These are phyloP conservation scores for Ciconia boyciana DNA, from an alignment of 2,113 vertebrate species.

Conservation along the genomic window DNA sequence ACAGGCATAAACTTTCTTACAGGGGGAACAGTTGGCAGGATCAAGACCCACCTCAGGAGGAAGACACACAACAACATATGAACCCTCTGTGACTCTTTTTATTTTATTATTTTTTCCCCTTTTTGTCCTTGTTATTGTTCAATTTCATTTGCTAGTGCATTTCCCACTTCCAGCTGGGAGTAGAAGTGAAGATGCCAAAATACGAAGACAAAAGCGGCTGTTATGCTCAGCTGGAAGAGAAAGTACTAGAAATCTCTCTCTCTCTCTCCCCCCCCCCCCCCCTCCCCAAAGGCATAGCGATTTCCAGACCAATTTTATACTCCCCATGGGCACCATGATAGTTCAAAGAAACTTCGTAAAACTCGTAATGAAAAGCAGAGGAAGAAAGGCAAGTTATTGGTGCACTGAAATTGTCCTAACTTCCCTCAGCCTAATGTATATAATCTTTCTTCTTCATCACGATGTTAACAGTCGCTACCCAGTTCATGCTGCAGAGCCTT, in stretches of 20 bases:
- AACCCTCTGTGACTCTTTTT: constrained; percentile 25
- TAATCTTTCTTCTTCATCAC: not conserved
- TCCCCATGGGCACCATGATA: not conserved
- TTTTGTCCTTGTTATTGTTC: constrained; percentile 42
- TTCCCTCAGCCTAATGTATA: not conserved
- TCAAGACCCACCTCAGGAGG: constrained; percentile 56
- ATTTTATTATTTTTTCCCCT: constrained; percentile 4
- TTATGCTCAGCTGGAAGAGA: not conserved
- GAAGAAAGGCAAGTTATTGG: not conserved
- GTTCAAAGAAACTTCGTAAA: not conserved
- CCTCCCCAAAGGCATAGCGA: not conserved
- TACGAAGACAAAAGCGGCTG: constrained; percentile 4
- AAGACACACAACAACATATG: constrained; percentile 43
- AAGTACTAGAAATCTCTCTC: not conserved
- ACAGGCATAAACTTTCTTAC: constrained; percentile 59
- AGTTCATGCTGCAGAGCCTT: not conserved
- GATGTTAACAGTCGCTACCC: not conserved
- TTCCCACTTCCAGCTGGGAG: constrained; percentile 32
- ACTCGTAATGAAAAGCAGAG: not conserved
- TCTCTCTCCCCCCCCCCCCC: too few relatives aligned
- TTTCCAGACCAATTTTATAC: not conserved
- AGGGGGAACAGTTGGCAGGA: constrained; percentile 48
- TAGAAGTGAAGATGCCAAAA: constrained; percentile 37
- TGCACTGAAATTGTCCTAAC: not conserved
- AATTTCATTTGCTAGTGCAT: constrained; percentile 12